A percentile compares a stretch with the other conserved stretches of the same genome.
Evolutionary conservation across 2,888 invertebrate species (phyloP).

Genomic region (Noctua fimbriata): DNA sequence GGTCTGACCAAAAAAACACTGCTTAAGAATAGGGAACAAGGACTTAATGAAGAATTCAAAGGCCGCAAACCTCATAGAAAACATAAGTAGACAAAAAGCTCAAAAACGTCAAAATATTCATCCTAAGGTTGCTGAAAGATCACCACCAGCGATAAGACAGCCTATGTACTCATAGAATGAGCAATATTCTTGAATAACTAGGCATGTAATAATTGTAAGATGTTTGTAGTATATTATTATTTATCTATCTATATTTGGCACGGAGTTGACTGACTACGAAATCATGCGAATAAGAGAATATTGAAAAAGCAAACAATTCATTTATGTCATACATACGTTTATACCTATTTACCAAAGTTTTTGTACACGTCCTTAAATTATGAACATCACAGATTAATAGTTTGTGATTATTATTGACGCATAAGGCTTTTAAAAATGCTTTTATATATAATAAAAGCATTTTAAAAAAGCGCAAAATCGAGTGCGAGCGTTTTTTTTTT

Average conservation of each 20-base stretch:
- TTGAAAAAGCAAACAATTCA: conserved; percentile 2
- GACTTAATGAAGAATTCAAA: background rate
- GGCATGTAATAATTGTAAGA: background rate
- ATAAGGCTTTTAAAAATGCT: background rate
- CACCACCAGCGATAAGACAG: no score
- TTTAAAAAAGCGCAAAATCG: no score
- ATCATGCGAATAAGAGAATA: conserved; percentile 1
- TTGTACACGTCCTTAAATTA: background rate
- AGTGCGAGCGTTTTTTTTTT: no score
- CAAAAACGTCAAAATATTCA: background rate
- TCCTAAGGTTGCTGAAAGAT: background rate
- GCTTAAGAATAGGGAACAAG: background rate
- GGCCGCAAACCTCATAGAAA: background rate
- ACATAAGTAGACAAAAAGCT: background rate
- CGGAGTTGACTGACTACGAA: background rate
- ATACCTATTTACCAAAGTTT: background rate
- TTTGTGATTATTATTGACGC: background rate
- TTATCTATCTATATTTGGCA: background rate
- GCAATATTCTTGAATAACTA: background rate
- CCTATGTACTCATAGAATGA: background rate
- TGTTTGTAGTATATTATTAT: background rate
- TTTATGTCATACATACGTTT: background rate
- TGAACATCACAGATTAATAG: no score
- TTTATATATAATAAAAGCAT: no score
- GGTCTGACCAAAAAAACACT: background rate